Evolutionary conservation across 1,140 invertebrate species (phyloP), one percentile per base, ranked within the genome.

Genomic region (Coptotermes formosanus): DNA sequence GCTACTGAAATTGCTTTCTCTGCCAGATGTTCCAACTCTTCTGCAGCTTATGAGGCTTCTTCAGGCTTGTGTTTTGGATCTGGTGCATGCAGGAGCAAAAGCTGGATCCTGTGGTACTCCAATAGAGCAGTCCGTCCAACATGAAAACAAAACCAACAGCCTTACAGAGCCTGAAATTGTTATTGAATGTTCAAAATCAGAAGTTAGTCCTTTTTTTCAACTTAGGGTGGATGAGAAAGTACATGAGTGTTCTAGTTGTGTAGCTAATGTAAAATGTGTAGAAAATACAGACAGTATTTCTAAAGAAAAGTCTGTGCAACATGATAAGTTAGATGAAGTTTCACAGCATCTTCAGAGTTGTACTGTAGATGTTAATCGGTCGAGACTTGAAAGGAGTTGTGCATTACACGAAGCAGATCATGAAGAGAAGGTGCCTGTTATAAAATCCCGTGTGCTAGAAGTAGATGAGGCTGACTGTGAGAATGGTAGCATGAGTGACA

Each of bases 11-110:
- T 89, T 93, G 59, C 90, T 95, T 14, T 91, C 92, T 52, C 92
- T 92, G 82, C 92, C 93, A 86, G 95, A 96, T 89, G 91, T 92
- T 25, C 91, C 93, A 75, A 93, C 94, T 55, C 89, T 96, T 14
- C 91, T 95, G 45, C 95, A 96, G 90, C 88, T 95, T 52, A 91
- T 96, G 3, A 45, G 88, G 21, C 83, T 87, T 3, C 45, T 88
- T 38, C n/a, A 87, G 16, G 85, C 84, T 44, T 87, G 86, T 55
- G 45, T 87, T 25, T 87, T 84, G 86, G 69, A 86, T 84, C 64
- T 75, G 4, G n/a, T 25, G 25, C 3, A 75, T 9, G 9, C 6
- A 25, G 64, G n/a, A 75, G 64, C 7, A 75, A 75, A 75, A 30
- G 9, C n/a, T 30, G 14, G 3, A 19, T 19, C 14, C 19, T 55